phyloP scores from a whole-genome alignment of 2,888 invertebrate species.

The Eupeodes luniger region DNA sequence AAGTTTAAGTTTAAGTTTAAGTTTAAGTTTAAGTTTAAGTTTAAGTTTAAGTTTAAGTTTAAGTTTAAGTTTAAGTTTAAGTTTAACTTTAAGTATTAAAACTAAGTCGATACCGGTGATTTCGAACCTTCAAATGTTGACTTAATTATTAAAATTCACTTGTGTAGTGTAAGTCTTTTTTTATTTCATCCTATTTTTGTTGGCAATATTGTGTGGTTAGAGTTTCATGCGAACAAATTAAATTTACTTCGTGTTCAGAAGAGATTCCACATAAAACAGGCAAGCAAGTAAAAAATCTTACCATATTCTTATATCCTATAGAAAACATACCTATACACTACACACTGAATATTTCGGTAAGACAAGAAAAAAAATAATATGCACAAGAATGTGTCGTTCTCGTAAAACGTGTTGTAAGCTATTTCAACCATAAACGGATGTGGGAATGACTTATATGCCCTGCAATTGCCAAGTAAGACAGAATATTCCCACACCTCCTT shows the following conservation, averaged over 20 bases:
- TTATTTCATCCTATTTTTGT: slow-evolving; percentile 17
- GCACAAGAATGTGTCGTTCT: slow-evolving; percentile 58
- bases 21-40: too few species aligned
- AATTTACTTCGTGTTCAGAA: slow-evolving; percentile 47
- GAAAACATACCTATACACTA: not conserved
- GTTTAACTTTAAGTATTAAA: too few species aligned
- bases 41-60: too few species aligned
- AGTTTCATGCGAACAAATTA: slow-evolving; percentile 32
- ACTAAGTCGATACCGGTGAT: too few species aligned
- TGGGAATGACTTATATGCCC: slow-evolving; percentile 74
- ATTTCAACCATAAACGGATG: slow-evolving; percentile 76
- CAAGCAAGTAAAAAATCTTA: not conserved
- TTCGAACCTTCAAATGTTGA: too few species aligned
- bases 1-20: too few species aligned
- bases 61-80: too few species aligned
- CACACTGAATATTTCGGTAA: not conserved
- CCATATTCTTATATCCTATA: not conserved
- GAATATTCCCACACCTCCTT: slow-evolving; percentile 72
- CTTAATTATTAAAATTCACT: not conserved
- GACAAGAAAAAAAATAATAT: slow-evolving; percentile 19
- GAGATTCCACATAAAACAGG: slow-evolving; percentile 17
- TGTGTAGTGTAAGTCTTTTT: slow-evolving; percentile 28
- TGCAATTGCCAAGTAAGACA: slow-evolving; percentile 76
- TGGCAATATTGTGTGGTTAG: slow-evolving; percentile 18
- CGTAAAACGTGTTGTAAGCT: slow-evolving; percentile 77